Evolutionary conservation across 2,888 invertebrate species (phyloP).

Genomic region (Strigamia transsilvanica): DNA sequence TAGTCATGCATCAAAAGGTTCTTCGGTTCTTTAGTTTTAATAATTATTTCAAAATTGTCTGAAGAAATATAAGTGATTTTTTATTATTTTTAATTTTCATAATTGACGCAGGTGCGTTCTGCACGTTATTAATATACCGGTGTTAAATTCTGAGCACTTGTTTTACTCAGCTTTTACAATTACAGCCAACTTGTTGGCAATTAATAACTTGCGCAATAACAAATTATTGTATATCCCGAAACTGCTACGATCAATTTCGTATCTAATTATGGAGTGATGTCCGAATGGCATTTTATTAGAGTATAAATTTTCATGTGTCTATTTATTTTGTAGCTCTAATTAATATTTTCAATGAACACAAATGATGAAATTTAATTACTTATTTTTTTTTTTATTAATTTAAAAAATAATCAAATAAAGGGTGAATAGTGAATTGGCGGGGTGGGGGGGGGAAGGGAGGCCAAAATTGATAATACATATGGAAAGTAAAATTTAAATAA

Average conservation of each 20-base stretch:
- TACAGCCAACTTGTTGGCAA: background rate
- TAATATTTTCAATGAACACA: background rate
- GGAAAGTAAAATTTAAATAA: background rate
- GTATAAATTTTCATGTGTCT: background rate
- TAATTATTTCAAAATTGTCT: background rate
- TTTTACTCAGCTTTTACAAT: slow-evolving; percentile 37
- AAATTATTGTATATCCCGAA: background rate
- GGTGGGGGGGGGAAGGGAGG: too few relatives aligned
- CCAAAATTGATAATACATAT: too few relatives aligned
- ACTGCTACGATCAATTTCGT: background rate
- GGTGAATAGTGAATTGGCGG: background rate
- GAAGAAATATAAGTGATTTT: background rate
- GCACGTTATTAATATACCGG: slow-evolving; percentile 12
- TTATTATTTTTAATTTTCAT: background rate
- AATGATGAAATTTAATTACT: background rate
- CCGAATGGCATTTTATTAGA: background rate
- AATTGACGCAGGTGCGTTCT: slow-evolving; percentile 6
- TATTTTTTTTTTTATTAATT: background rate
- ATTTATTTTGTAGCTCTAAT: background rate
- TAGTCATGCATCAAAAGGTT: background rate
- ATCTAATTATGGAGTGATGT: slow-evolving; percentile 17
- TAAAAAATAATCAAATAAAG: background rate
- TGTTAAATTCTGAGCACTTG: slow-evolving; percentile 12
- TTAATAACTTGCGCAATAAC: slow-evolving; percentile 26
- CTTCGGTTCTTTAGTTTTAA: too few relatives aligned